These are phyloP conservation scores for Toxotes lorentzi DNA, from an alignment of 2,797 vertebrate genomes.

Conservation along the genomic window DNA sequence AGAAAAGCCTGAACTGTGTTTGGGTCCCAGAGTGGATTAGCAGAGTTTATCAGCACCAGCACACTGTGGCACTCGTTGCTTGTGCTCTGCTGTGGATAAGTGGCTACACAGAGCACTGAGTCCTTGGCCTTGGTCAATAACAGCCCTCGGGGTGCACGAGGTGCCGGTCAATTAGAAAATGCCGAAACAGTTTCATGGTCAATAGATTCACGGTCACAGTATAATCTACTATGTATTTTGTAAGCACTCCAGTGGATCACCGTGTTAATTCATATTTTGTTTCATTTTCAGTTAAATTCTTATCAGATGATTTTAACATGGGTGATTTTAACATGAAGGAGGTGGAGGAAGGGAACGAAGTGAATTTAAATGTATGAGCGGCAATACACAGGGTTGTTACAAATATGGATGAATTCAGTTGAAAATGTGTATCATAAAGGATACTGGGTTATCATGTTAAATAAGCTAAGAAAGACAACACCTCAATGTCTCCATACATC, in stretches of 20 bases:
- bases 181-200: slow-evolving; percentile 59
- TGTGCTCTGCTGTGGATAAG: slow-evolving; percentile 59
- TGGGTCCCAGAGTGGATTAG: slow-evolving; percentile 74
- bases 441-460: neutral
- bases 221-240: slow-evolving; percentile 40
- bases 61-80: slow-evolving; percentile 65
- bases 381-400: neutral
- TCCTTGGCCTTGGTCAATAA: slow-evolving; percentile 71
- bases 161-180: slow-evolving; percentile 66
- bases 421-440: neutral
- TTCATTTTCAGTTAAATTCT: slow-evolving; percentile 17
- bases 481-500: neutral
- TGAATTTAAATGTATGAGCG: neutral
- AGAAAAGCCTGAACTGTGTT: slow-evolving; percentile 55
- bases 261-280: slow-evolving; percentile 23
- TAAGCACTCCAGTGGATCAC: slow-evolving; percentile 18
- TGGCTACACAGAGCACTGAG: slow-evolving; percentile 60
- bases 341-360: neutral
- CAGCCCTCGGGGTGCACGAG: slow-evolving; percentile 52
- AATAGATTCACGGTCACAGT: slow-evolving; percentile 53
- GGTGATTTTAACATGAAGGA: neutral
- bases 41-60: slow-evolving; percentile 77
- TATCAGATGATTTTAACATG: slow-evolving; percentile 6
- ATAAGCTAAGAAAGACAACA: neutral
- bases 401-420: neutral